These are phyloP conservation scores for Euura lappo DNA, from an alignment of 1,140 invertebrate species.

Conservation along the genomic window DNA sequence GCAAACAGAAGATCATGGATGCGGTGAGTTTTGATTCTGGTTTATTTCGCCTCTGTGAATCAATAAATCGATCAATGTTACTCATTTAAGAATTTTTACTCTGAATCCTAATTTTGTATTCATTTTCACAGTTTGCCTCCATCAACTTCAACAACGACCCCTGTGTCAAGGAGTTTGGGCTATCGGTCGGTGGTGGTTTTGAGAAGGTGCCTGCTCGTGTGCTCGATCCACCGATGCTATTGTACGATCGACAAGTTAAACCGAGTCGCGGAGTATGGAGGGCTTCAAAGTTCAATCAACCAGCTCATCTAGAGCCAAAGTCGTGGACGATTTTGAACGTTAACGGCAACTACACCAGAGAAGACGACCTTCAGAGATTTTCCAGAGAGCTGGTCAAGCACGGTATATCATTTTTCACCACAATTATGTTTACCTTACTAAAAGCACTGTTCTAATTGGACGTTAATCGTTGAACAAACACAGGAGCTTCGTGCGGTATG, in stretches of 20 bases:
- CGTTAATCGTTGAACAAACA: slow-evolving; percentile 11
- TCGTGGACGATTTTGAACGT: slow-evolving; percentile 59
- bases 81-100: not conserved
- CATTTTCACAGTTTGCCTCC: slow-evolving; percentile 33
- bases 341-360: slow-evolving; percentile 25
- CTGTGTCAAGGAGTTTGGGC: slow-evolving; percentile 65
- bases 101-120: not conserved
- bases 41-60: no score
- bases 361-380: slow-evolving; percentile 30
- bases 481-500: slow-evolving; percentile 33
- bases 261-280: slow-evolving; percentile 59
- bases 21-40: slow-evolving; percentile 49
- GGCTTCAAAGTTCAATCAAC: slow-evolving; percentile 41
- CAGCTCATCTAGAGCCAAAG: slow-evolving; percentile 26
- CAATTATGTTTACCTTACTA: not conserved
- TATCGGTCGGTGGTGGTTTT: slow-evolving; percentile 62
- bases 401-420: slow-evolving; percentile 13
- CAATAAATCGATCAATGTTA: no score
- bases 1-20: slow-evolving; percentile 70
- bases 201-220: slow-evolving; percentile 64
- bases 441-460: slow-evolving; percentile 12
- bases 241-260: slow-evolving; percentile 47
- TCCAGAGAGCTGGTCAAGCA: not conserved
- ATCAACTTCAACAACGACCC: slow-evolving; percentile 59
- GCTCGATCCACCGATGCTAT: slow-evolving; percentile 61